Evolutionary conservation across 2,888 invertebrate genomes (phyloP).

Genomic region (Ichneumon xanthorius): DNA sequence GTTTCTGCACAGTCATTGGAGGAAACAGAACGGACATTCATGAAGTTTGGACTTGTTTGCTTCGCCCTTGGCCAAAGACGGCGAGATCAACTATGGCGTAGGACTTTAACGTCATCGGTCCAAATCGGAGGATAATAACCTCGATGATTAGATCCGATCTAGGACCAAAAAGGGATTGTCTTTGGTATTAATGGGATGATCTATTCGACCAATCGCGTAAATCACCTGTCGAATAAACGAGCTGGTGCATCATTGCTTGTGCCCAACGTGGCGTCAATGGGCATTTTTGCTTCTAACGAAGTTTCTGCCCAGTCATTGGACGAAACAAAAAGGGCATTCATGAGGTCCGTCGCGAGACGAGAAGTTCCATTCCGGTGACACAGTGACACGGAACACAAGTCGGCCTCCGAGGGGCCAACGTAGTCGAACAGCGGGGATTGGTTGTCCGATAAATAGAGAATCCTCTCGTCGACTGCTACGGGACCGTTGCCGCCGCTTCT

Average conservation of each 20-base stretch:
- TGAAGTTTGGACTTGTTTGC: too few species aligned
- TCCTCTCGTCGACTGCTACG: slow-evolving; percentile 71
- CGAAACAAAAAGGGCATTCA: background rate
- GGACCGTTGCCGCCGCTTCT: slow-evolving; percentile 71
- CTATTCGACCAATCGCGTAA: too few species aligned
- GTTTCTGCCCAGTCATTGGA: background rate
- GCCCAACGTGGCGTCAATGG: too few species aligned
- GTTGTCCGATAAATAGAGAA: slow-evolving; percentile 80
- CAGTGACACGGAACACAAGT: slow-evolving; percentile 81
- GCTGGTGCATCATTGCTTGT: too few species aligned
- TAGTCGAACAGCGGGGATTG: slow-evolving; percentile 65
- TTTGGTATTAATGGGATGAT: background rate
- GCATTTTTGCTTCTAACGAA: background rate
- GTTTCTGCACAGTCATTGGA: too few species aligned
- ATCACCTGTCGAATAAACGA: too few species aligned
- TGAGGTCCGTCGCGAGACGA: background rate
- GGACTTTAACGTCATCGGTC: too few species aligned
- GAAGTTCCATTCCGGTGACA: slow-evolving; percentile 79
- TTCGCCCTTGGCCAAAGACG: too few species aligned
- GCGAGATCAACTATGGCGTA: too few species aligned
- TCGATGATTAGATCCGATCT: slow-evolving; percentile 32
- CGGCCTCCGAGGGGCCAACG: slow-evolving; percentile 64
- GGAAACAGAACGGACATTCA: too few species aligned
- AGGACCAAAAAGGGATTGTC: background rate
- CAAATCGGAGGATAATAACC: slow-evolving; percentile 41